phyloP scores from a whole-genome alignment of 2,113 vertebrate genomes.

The Tenrec ecaudatus region DNA sequence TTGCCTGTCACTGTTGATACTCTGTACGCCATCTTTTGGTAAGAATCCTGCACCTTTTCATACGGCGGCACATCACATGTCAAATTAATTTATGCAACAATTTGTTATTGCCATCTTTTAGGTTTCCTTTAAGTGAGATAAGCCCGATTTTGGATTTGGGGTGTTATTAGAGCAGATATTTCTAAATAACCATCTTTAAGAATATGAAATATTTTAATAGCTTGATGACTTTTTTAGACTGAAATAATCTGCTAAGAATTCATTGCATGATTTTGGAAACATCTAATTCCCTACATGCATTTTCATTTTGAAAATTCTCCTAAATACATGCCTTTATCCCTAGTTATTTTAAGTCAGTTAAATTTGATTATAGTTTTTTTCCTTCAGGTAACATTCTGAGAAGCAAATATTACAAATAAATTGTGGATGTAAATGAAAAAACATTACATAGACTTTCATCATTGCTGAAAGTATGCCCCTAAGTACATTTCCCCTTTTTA shows the following conservation, averaged over 20 bases:
- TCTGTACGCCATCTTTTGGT: neutral
- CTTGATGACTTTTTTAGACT: neutral
- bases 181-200: constrained; percentile 48
- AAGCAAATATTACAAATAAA: constrained; percentile 80
- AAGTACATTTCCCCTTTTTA: constrained; percentile 62
- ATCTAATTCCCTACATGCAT: neutral
- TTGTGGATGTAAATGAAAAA: constrained; percentile 75
- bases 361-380: constrained; percentile 79
- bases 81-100: neutral
- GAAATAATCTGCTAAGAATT: constrained; percentile 20
- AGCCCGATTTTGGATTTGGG: neutral
- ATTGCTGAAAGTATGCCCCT: constrained; percentile 71
- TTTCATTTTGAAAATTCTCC: constrained; percentile 54
- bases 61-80: neutral
- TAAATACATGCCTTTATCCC: constrained; percentile 66
- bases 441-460: constrained; percentile 70
- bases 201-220: constrained; percentile 47
- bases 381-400: constrained; percentile 80
- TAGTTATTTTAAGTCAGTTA: constrained; percentile 74
- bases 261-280: neutral
- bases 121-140: constrained; percentile 25
- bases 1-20: neutral
- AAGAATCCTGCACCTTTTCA: neutral
- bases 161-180: constrained; percentile 4
- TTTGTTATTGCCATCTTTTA: neutral